phyloP scores from a whole-genome alignment of 92 coral and sea anemone species.

The Palythoa caribaeorum region DNA sequence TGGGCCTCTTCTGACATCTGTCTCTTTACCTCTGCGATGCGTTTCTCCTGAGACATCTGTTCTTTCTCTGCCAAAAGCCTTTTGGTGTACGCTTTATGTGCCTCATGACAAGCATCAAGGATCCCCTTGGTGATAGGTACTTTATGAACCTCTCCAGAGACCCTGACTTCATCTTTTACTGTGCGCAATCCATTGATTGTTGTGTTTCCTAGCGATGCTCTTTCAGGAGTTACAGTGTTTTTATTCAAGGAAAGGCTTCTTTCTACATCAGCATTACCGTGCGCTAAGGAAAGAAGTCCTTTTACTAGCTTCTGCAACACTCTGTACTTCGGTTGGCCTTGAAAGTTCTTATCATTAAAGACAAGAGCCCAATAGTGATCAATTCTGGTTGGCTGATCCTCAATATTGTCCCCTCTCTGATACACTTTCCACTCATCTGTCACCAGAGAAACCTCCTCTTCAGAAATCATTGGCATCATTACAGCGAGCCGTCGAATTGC shows the following conservation, averaged over 20 bases:
- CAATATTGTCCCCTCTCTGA: slow-evolving; percentile 10
- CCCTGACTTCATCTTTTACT: slow-evolving; percentile 13
- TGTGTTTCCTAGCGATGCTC: slow-evolving; percentile 4
- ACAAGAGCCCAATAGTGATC: slow-evolving; percentile 4
- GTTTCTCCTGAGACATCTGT: slow-evolving; percentile 1
- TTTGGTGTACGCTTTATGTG: not conserved
- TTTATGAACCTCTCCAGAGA: slow-evolving; percentile 19
- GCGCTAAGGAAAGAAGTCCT: slow-evolving; percentile 21
- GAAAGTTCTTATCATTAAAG: not conserved
- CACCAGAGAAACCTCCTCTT: not conserved
- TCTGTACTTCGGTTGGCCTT: slow-evolving; percentile 1
- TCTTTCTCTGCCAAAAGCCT: slow-evolving; percentile 16
- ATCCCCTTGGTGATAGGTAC: slow-evolving; percentile 8
- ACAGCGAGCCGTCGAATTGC: slow-evolving; percentile 16
- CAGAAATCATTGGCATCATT: slow-evolving; percentile 9
- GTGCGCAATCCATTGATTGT: slow-evolving; percentile 9
- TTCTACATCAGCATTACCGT: slow-evolving; percentile 1
- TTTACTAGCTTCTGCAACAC: slow-evolving; percentile 6
- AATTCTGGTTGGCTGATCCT: slow-evolving; percentile 10
- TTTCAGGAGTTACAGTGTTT: slow-evolving; percentile 19
- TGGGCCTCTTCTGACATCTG: slow-evolving; percentile 19
- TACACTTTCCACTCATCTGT: slow-evolving; percentile 20
- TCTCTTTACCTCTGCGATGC: slow-evolving; percentile 24
- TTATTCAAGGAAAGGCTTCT: slow-evolving; percentile 12
- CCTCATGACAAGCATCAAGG: slow-evolving; percentile 16